Evolutionary conservation across 2,113 vertebrate genomes (phyloP).

Genomic region (Dasyornis broadbenti): DNA sequence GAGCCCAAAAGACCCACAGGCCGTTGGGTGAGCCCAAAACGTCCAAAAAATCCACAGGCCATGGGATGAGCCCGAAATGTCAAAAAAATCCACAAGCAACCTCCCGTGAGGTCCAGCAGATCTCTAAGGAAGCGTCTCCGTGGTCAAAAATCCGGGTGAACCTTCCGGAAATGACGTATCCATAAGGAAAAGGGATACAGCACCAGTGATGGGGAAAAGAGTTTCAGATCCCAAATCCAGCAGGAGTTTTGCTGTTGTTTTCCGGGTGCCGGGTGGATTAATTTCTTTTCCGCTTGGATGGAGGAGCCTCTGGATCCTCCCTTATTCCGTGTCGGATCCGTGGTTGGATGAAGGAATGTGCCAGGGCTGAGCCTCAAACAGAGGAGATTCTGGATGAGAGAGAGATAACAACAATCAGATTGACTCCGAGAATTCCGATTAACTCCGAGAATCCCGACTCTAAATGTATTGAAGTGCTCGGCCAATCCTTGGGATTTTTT

Average conservation of each 20-base stretch:
- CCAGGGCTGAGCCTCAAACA: constrained; percentile 71
- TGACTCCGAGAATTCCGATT: too few relatives aligned
- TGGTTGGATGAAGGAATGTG: constrained; percentile 8
- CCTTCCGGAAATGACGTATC: neutral
- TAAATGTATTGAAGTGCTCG: too few relatives aligned
- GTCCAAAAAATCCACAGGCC: too few relatives aligned
- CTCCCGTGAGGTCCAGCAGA: too few relatives aligned
- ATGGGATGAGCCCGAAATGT: too few relatives aligned
- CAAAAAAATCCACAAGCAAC: too few relatives aligned
- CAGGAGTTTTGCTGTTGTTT: neutral
- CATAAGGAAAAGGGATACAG: neutral
- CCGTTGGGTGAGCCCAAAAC: too few relatives aligned
- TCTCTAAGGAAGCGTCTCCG: too few relatives aligned
- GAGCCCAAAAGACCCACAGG: too few relatives aligned
- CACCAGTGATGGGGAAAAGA: neutral
- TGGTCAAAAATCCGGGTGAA: too few relatives aligned
- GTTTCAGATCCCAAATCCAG: neutral
- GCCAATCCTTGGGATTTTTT: too few relatives aligned
- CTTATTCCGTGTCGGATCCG: constrained; percentile 27
- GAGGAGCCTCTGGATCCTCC: neutral
- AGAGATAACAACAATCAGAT: neutral
- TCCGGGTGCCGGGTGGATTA: neutral
- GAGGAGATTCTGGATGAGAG: constrained; percentile 50
- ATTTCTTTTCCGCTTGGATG: neutral
- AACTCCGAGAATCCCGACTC: too few relatives aligned